A percentile compares a stretch with the other conserved stretches of the same genome.
These are phyloP conservation scores for Procambarus virginalis DNA, from an alignment of 1,140 invertebrate species.

Conservation along the genomic window DNA sequence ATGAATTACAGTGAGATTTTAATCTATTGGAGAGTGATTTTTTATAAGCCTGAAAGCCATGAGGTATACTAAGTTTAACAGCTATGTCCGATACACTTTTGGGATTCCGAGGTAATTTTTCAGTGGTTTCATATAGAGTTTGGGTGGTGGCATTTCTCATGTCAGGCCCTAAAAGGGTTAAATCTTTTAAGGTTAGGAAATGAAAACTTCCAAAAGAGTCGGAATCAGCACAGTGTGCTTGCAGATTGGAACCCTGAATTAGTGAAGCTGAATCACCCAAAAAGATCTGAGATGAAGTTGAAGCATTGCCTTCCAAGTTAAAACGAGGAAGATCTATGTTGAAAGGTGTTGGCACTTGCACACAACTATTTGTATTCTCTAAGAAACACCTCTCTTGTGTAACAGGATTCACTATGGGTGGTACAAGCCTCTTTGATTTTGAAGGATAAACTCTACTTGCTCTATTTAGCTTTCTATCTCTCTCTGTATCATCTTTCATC, in stretches of 20 bases:
- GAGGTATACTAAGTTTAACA: neutral
- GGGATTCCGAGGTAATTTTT: neutral
- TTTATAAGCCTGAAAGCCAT: neutral
- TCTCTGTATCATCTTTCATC: constrained; percentile 1
- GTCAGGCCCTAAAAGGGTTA: neutral
- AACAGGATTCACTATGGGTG: neutral
- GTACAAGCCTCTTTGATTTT: neutral
- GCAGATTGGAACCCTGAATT: neutral
- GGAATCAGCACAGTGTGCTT: neutral
- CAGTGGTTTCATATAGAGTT: neutral
- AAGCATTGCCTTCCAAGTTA: neutral
- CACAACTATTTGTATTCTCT: neutral
- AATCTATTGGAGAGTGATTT: neutral
- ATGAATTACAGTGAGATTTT: neutral
- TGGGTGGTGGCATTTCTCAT: neutral
- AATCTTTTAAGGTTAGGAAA: neutral
- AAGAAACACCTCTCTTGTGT: neutral
- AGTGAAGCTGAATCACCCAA: neutral
- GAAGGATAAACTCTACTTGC: constrained; percentile 15
- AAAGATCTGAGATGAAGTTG: neutral
- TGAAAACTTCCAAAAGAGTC: neutral
- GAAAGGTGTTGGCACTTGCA: neutral
- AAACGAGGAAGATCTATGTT: constrained; percentile 7
- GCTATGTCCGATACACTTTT: neutral
- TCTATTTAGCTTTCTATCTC: neutral